These are phyloP conservation scores for Cenopis cana DNA, from an alignment of 2,888 invertebrate species.

Conservation along the genomic window DNA sequence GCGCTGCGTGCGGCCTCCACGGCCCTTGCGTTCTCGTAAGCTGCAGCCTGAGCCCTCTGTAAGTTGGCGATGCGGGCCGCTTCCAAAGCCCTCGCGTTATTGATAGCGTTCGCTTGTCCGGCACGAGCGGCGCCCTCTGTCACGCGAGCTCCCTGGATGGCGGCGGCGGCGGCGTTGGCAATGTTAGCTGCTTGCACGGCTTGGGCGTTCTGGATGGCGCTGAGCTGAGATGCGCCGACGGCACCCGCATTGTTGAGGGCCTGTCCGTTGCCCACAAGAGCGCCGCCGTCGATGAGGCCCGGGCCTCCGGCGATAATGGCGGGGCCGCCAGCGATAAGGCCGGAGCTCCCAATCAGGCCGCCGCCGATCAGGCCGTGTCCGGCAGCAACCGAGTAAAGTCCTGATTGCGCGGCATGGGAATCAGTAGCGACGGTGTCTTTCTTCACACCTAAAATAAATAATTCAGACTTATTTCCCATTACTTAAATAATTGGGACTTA, in stretches of 20 bases:
- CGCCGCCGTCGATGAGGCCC: slow-evolving; percentile 43
- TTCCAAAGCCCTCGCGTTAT: slow-evolving; percentile 76
- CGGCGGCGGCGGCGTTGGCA: slow-evolving; percentile 76
- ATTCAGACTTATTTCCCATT: not conserved
- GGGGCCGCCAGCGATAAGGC: slow-evolving; percentile 52
- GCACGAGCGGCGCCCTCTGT: slow-evolving; percentile 76
- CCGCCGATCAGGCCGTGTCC: slow-evolving; percentile 47
- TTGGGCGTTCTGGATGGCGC: slow-evolving; percentile 79
- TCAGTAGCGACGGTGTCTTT: slow-evolving; percentile 58
- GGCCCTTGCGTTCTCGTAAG: slow-evolving; percentile 75
- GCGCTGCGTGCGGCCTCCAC: slow-evolving; percentile 76
- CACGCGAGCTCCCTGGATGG: slow-evolving; percentile 76
- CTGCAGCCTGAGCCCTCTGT: slow-evolving; percentile 79
- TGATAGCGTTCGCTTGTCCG: slow-evolving; percentile 73
- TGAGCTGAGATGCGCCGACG: slow-evolving; percentile 76
- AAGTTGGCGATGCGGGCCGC: slow-evolving; percentile 75
- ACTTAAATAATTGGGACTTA: too few species aligned
- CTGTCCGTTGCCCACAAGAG: slow-evolving; percentile 60
- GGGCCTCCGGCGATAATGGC: slow-evolving; percentile 50
- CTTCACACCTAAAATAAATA: slow-evolving; percentile 49
- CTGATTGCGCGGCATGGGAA: slow-evolving; percentile 63
- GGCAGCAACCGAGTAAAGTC: slow-evolving; percentile 51
- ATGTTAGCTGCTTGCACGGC: slow-evolving; percentile 76
- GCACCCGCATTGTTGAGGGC: slow-evolving; percentile 76
- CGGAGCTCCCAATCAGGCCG: slow-evolving; percentile 46